Conservation (phyloP, 2,113 vertebrate genomes). For the Ameiurus melas region DNA sequence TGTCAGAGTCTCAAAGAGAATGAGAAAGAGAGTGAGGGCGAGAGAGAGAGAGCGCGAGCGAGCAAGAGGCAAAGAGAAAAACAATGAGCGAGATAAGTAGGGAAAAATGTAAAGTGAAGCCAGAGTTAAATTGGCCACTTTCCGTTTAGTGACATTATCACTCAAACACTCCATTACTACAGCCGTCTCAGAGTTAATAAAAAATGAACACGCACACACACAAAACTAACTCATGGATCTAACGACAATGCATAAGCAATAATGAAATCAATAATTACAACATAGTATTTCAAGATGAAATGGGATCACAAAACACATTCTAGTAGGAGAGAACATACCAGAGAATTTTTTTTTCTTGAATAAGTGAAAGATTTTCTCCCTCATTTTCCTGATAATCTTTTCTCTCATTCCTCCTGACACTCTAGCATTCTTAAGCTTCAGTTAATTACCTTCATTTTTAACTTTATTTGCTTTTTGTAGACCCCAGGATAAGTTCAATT, state of each 20-base stretch:
- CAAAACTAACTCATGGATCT: not conserved
- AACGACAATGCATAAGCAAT: not conserved
- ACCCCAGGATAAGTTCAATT: not conserved
- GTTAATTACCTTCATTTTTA: not conserved
- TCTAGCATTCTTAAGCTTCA: not conserved
- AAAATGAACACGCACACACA: not conserved
- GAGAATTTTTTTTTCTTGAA: not conserved
- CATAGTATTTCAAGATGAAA: not conserved
- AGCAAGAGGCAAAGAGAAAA: not conserved
- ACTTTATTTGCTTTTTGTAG: not conserved
- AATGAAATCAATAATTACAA: not conserved
- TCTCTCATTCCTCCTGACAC: not conserved
- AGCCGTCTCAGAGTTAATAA: no score
- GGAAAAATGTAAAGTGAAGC: not conserved
- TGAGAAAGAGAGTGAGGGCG: no score
- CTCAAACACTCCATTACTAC: not conserved
- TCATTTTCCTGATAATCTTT: not conserved
- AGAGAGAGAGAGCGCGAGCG: not conserved
- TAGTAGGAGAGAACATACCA: not conserved
- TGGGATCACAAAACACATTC: not conserved
- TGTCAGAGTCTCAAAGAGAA: not conserved
- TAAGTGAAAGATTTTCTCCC: not conserved
- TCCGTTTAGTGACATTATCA: not conserved
- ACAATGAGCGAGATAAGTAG: not conserved
- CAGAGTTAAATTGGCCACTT: constrained; percentile 12